These are phyloP conservation scores for Palythoa grandis DNA, from an alignment of 92 coral and sea anemone genomes.

Conservation along the genomic window DNA sequence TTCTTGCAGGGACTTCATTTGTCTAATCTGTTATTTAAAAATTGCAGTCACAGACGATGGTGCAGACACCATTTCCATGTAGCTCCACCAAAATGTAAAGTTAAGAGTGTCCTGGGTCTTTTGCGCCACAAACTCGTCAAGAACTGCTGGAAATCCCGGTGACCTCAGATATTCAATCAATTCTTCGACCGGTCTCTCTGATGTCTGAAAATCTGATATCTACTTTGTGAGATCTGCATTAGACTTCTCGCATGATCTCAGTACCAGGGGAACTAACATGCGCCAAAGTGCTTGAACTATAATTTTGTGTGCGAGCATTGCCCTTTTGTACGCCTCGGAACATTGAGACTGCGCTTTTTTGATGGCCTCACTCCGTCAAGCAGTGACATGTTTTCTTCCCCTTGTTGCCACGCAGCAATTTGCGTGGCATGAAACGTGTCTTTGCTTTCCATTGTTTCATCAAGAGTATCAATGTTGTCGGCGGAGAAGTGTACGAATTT, in stretches of 20 bases:
- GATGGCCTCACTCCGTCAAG: slow-evolving; percentile 51
- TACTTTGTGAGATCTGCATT: slow-evolving; percentile 33
- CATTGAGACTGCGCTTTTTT: slow-evolving; percentile 18
- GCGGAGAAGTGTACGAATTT: slow-evolving; percentile 58
- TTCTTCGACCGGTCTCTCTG: slow-evolving; percentile 10
- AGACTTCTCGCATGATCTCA: slow-evolving; percentile 44
- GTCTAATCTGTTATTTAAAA: not conserved
- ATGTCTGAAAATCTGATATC: slow-evolving; percentile 20
- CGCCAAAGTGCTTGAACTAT: slow-evolving; percentile 65
- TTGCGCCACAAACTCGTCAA: slow-evolving; percentile 34
- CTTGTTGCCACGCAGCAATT: slow-evolving; percentile 67
- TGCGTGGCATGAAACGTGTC: slow-evolving; percentile 70
- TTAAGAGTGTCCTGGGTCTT: slow-evolving; percentile 54
- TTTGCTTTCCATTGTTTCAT: slow-evolving; percentile 58
- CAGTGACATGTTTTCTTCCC: slow-evolving; percentile 4
- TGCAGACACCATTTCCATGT: slow-evolving; percentile 64
- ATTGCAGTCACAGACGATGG: slow-evolving; percentile 48
- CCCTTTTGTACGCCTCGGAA: slow-evolving; percentile 15
- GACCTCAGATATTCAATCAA: slow-evolving; percentile 26
- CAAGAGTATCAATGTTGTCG: slow-evolving; percentile 61
- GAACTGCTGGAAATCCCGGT: slow-evolving; percentile 8
- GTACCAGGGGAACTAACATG: slow-evolving; percentile 49
- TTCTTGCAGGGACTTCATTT: slow-evolving; percentile 11
- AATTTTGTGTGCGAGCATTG: slow-evolving; percentile 45
- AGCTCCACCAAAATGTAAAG: slow-evolving; percentile 65